phyloP scores from a whole-genome alignment of 2,888 invertebrate species.

The Meteorus colon region DNA sequence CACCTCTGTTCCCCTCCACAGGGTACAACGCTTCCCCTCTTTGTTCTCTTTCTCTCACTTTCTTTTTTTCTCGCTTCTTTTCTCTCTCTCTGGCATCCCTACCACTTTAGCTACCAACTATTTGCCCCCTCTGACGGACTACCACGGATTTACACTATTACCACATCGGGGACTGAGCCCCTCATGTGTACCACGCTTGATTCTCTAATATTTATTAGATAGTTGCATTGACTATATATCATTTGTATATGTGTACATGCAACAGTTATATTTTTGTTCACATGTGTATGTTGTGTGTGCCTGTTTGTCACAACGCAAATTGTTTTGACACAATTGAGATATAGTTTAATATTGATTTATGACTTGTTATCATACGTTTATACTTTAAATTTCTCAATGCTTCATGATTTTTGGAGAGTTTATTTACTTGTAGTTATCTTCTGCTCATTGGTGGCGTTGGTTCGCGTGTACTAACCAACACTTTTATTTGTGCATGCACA shows the following conservation, averaged over 20 bases:
- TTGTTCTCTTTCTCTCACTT: conserved; percentile 20
- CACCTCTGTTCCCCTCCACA: conserved; percentile 22
- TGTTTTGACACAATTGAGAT: background rate
- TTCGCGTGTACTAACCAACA: no score
- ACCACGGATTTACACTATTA: conserved; percentile 26
- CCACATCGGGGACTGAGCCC: conserved; percentile 28
- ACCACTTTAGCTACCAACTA: background rate
- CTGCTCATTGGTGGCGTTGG: no score
- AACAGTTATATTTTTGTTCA: background rate
- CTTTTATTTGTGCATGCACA: no score
- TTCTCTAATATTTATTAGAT: conserved; percentile 24
- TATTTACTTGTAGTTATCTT: no score
- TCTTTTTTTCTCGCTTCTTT: conserved; percentile 26
- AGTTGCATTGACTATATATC: conserved; percentile 1
- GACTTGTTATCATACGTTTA: no score
- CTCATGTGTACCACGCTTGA: conserved; percentile 21
- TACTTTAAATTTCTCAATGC: background rate
- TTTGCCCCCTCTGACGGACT: background rate
- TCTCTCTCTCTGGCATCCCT: conserved; percentile 26
- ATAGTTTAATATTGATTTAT: background rate
- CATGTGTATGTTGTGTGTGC: no score
- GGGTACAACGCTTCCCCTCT: conserved; percentile 21
- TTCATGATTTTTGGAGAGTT: no score
- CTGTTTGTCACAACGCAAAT: background rate
- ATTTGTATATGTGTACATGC: background rate